Conservation (phyloP, 2,797 vertebrate genomes). For the Coregonus suidteri region DNA sequence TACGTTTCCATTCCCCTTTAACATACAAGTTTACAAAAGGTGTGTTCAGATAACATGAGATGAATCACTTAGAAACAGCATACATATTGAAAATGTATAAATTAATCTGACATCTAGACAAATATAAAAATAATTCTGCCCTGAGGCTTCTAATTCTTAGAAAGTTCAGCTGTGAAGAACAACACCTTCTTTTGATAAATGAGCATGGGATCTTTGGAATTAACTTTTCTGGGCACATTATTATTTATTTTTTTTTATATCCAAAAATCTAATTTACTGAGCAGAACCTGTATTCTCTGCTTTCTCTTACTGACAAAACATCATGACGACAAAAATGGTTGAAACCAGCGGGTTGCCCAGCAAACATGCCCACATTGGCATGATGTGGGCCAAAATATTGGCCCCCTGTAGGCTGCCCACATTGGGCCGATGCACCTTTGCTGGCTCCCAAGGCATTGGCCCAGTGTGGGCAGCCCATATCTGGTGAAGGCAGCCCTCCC, state of each 20-base stretch:
- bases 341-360: not conserved
- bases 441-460: too few species aligned
- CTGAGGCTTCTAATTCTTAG: constrained; percentile 54
- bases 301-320: not conserved
- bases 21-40: constrained; percentile 19
- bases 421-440: too few species aligned
- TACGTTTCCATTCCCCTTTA: not conserved
- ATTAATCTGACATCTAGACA: constrained; percentile 31
- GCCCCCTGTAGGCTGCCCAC: too few species aligned
- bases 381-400: too few species aligned
- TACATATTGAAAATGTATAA: constrained; percentile 23
- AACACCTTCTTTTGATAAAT: constrained; percentile 46
- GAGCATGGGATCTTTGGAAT: constrained; percentile 79
- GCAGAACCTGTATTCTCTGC: not conserved
- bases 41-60: not conserved
- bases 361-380: too few species aligned
- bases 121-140: constrained; percentile 57
- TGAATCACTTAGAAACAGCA: constrained; percentile 19
- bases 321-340: not conserved
- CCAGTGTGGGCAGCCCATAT: too few species aligned
- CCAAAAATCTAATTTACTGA: constrained; percentile 43
- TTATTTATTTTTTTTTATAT: constrained; percentile 12
- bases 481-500: too few species aligned
- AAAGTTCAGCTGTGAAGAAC: constrained; percentile 46
- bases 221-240: constrained; percentile 12